A percentile compares a stretch with the other conserved stretches of the same genome.
These are phyloP conservation scores for Drosophila erecta DNA, from an alignment of 1,140 invertebrate genomes.

Conservation along the genomic window DNA sequence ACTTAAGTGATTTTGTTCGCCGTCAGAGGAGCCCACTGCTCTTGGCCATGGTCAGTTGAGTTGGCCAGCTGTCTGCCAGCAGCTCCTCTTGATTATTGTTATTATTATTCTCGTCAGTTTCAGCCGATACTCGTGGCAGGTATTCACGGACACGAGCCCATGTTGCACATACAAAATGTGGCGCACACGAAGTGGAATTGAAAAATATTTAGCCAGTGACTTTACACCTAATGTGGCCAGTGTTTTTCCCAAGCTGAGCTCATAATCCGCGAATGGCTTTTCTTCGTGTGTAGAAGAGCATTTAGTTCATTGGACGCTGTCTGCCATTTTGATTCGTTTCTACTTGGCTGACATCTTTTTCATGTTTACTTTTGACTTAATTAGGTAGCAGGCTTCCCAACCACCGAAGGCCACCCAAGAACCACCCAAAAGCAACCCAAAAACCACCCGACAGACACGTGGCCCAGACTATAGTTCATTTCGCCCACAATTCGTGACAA, in stretches of 20 bases:
- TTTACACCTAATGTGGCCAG: too few relatives aligned
- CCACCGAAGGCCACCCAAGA: background rate
- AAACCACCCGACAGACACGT: conserved; percentile 13
- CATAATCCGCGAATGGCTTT: background rate
- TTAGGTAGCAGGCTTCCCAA: conserved; percentile 36
- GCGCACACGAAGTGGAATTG: too few relatives aligned
- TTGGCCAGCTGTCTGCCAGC: conserved; percentile 10
- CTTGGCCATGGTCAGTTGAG: conserved; percentile 14
- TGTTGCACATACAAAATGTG: too few relatives aligned
- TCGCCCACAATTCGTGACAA: conserved; percentile 46
- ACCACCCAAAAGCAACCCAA: background rate
- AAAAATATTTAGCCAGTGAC: too few relatives aligned
- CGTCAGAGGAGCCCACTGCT: conserved; percentile 9
- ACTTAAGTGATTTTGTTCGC: conserved; percentile 75
- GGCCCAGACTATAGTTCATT: conserved; percentile 33
- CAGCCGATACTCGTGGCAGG: conserved; percentile 12
- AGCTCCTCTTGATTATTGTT: conserved; percentile 25
- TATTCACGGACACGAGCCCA: background rate
- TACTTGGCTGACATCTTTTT: conserved; percentile 63
- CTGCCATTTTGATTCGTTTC: conserved; percentile 55
- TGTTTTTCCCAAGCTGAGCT: too few relatives aligned
- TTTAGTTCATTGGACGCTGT: conserved; percentile 43
- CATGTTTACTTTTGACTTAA: conserved; percentile 73
- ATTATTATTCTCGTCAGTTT: conserved; percentile 47
- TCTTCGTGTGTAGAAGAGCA: conserved; percentile 1